Conservation (phyloP, 2,797 vertebrate species). For the Aulostomus chinensis region DNA sequence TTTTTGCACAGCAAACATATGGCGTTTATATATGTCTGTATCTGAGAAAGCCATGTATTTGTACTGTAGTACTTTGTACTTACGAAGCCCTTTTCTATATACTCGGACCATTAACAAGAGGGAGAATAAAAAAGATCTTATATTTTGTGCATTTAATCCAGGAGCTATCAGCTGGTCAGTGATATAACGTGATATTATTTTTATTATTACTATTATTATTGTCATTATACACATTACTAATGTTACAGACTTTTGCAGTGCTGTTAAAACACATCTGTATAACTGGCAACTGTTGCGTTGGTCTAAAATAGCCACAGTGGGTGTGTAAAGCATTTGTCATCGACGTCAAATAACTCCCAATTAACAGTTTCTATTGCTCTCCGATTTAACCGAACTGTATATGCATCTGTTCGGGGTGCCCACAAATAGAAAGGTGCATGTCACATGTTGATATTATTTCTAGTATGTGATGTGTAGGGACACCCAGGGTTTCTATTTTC, state of each 20-base stretch:
- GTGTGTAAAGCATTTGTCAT: slow-evolving; percentile 33
- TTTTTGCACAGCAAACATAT: no score
- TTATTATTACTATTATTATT: no score
- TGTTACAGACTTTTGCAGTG: slow-evolving; percentile 2
- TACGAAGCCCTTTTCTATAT: no score
- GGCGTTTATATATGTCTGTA: no score
- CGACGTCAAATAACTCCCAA: slow-evolving; percentile 19
- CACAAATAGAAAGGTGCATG: slow-evolving; percentile 43
- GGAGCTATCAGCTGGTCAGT: not conserved
- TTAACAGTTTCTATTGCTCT: slow-evolving; percentile 19
- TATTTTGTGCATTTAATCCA: not conserved
- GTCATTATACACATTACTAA: no score
- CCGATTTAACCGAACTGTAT: slow-evolving; percentile 33
- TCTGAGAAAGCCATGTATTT: no score
- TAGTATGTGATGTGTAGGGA: slow-evolving; percentile 25
- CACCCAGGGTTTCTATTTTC: slow-evolving; percentile 38
- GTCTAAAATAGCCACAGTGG: slow-evolving; percentile 33
- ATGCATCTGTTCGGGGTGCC: slow-evolving; percentile 41
- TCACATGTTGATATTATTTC: slow-evolving; percentile 45
- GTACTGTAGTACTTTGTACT: no score
- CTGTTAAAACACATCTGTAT: slow-evolving; percentile 2
- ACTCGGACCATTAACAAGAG: no score
- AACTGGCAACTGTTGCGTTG: slow-evolving; percentile 17
- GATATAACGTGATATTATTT: not conserved
- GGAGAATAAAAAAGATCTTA: no score